Conservation (phyloP, 2,113 vertebrate species). For the Bufo gargarizans region DNA sequence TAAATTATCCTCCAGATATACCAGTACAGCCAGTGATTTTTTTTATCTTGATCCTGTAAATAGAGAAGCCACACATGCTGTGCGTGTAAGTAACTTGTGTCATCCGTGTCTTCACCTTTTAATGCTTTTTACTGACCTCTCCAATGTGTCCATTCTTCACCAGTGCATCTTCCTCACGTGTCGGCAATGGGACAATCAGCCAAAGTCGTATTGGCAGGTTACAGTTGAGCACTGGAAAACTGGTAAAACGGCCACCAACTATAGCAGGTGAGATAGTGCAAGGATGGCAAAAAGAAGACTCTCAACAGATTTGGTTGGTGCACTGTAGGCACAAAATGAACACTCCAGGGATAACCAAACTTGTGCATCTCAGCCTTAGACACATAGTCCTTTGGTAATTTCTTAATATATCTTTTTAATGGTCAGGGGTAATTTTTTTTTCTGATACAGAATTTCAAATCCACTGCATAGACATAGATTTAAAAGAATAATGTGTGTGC, state of each 20-base stretch:
- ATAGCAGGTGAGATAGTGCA: constrained; percentile 21
- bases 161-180: constrained; percentile 19
- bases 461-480: too few relatives aligned
- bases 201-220: constrained; percentile 23
- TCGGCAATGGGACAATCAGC: background rate
- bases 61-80: background rate
- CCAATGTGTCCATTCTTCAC: background rate
- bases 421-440: too few relatives aligned
- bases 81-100: background rate
- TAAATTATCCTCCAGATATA: too few relatives aligned
- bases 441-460: too few relatives aligned
- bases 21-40: background rate
- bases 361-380: too few relatives aligned
- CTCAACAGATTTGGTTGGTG: too few relatives aligned
- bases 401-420: too few relatives aligned
- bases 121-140: background rate
- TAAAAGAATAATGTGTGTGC: too few relatives aligned
- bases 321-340: too few relatives aligned
- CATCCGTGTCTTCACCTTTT: background rate
- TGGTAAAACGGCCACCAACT: background rate
- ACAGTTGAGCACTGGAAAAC: constrained; percentile 5
- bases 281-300: background rate
- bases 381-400: too few relatives aligned
- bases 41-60: background rate
- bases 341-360: too few relatives aligned